Evolutionary conservation across 2,113 vertebrate genomes (phyloP).

Genomic region (Megatriorchis doriae): DNA sequence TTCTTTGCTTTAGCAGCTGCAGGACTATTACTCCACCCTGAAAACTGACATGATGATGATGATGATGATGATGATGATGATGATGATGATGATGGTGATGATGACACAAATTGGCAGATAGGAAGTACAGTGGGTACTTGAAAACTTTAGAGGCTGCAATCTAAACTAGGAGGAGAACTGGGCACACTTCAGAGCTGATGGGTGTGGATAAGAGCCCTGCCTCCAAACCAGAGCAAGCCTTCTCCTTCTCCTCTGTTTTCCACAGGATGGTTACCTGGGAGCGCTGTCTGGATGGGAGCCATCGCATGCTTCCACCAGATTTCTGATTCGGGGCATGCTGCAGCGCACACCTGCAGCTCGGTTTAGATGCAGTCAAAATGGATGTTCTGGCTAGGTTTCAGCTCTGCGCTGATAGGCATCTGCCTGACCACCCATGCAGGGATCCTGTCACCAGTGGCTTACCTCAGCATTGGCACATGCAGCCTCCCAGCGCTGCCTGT

Average conservation of each 20-base stretch:
- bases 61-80: background rate
- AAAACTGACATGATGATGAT: background rate
- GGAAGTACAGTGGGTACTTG: background rate
- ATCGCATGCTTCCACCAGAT: background rate
- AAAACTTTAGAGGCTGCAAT: background rate
- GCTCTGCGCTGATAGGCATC: background rate
- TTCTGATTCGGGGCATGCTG: background rate
- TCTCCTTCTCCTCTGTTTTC: background rate
- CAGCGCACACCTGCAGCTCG: background rate
- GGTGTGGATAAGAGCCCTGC: background rate
- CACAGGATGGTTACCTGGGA: background rate
- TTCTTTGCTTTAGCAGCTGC: background rate
- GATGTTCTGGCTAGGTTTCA: background rate
- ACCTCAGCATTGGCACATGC: background rate
- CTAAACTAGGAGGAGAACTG: background rate
- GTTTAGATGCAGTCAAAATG: background rate
- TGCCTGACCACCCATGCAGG: slow-evolving; percentile 27
- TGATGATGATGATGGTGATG: too few relatives aligned
- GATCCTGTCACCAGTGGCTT: slow-evolving; percentile 12
- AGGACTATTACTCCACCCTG: background rate
- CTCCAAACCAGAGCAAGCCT: background rate
- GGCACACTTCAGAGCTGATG: background rate
- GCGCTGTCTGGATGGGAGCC: background rate
- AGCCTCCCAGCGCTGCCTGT: background rate
- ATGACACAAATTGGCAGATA: background rate